These are phyloP conservation scores for Gracilinanus agilis DNA, from an alignment of 2,113 vertebrate species.

Conservation along the genomic window DNA sequence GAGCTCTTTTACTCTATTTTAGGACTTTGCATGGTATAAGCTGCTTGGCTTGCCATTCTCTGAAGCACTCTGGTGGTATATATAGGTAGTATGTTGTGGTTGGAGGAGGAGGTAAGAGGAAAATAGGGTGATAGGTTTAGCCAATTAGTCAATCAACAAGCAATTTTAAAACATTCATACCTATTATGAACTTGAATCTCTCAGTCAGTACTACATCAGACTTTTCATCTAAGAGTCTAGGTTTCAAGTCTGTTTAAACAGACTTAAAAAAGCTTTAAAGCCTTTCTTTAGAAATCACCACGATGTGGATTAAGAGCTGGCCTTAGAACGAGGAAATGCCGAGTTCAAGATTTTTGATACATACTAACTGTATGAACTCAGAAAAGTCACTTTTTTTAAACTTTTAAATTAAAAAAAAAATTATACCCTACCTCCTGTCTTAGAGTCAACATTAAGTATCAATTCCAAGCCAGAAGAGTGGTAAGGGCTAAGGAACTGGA, in stretches of 20 bases:
- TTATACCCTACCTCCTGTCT: too few species aligned
- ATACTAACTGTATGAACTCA: not conserved
- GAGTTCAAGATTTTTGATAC: not conserved
- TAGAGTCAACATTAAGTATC: too few species aligned
- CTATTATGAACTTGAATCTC: not conserved
- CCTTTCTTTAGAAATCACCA: not conserved
- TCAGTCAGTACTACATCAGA: not conserved
- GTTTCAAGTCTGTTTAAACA: too few species aligned
- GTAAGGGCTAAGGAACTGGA: too few species aligned
- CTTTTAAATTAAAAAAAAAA: too few species aligned
- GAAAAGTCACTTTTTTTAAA: not conserved
- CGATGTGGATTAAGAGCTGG: not conserved
- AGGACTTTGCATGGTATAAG: not conserved
- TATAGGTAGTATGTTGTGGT: not conserved
- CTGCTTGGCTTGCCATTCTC: not conserved
- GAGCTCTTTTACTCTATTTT: not conserved
- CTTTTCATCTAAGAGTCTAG: too few species aligned
- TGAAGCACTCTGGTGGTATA: not conserved
- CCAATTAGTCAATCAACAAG: not conserved
- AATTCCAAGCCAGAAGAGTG: too few species aligned
- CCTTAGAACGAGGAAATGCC: not conserved
- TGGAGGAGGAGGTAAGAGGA: not conserved
- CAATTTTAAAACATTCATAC: not conserved
- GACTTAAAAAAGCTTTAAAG: too few species aligned
- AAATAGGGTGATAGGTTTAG: not conserved